Evolutionary conservation across 2,888 invertebrate species (phyloP), one percentile per base, ranked within the genome.

Genomic region (Penaeus monodon): DNA sequence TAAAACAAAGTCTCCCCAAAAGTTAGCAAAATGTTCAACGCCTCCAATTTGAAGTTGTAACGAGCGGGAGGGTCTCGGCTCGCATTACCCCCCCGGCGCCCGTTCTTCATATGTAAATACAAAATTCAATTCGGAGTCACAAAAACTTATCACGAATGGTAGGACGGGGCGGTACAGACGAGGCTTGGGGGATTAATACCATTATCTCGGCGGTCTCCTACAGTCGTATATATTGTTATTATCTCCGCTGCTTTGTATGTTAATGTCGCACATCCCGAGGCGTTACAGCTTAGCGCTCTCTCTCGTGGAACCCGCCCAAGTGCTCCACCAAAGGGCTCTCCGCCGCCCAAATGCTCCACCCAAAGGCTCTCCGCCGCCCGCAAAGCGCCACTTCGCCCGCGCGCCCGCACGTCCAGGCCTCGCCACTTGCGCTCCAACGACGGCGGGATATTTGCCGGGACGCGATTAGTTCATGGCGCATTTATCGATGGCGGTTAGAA

Each of bases 241-340:
- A 80, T 80, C 80, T 66, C 66, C 65, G 80, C 80, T 80, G 65
- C 80, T 80, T 80, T 80, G 80, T 80, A 80, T 80, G 80, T 80
- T 80, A 80, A 80, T 80, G 80, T 80, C 70, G 33, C 29, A 27
- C n/a, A 70, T 70, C 70, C 70, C 70, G 29, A 29, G 70, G 70
- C 70, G 70, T 70, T 29, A 70, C 70, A 70, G 70, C 70, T 27
- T 70, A 70, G 70, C 70, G 70, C 70, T 27, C 70, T 27, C 70
- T 70, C 70, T 70, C 70, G 70, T 33, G 70, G 57, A 57, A 57
- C 57, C 57, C 57, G 57, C 57, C 57, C 57, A 57, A 57, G 57
- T 57, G 57, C 57, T 57, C 57, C 57, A 4, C 57, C 57, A 57
- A 20, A 57, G 57, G 57, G 57, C 57, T 57, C 57, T 57, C 57